Percentiles rank a stretch among this genome's conserved stretches.
These are phyloP conservation scores for Synanceia verrucosa DNA, from an alignment of 2,797 vertebrate species.

Conservation along the genomic window DNA sequence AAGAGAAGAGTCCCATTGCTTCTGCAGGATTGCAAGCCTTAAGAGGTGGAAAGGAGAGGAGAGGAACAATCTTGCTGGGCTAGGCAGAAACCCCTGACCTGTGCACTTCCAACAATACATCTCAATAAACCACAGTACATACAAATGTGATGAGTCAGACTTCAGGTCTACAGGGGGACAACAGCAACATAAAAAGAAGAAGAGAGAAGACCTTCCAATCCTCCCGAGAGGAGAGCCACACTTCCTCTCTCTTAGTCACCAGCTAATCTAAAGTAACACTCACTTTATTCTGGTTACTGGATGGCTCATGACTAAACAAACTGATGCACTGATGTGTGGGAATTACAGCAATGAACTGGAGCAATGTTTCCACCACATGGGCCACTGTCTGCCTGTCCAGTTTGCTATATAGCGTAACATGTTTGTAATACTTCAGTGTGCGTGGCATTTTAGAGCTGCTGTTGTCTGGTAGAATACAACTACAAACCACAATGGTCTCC, in stretches of 20 bases:
- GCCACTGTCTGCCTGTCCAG: conserved; percentile 25
- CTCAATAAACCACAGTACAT: conserved; percentile 72
- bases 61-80: conserved; percentile 65
- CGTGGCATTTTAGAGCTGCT: neutral
- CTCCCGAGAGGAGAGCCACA: conserved; percentile 25
- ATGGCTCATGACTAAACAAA: conserved; percentile 32
- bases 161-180: conserved; percentile 46
- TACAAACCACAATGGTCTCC: neutral
- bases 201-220: conserved; percentile 28
- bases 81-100: conserved; percentile 79
- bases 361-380: conserved; percentile 37
- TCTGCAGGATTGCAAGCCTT: conserved; percentile 49
- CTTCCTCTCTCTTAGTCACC: conserved; percentile 53
- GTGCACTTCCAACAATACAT: conserved; percentile 75
- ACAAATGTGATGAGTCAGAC: conserved; percentile 80
- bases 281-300: conserved; percentile 37
- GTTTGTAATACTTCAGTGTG: neutral
- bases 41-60: conserved; percentile 22
- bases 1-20: conserved; percentile 39
- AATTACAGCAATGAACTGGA: conserved; percentile 36
- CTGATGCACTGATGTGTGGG: conserved; percentile 23
- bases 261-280: conserved; percentile 45
- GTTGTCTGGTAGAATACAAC: neutral
- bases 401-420: conserved; percentile 16
- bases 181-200: conserved; percentile 65